Evolutionary conservation across 2,113 vertebrate genomes (phyloP), one percentile per base, ranked within the genome.

Genomic region (Pachycephala philippinensis): DNA sequence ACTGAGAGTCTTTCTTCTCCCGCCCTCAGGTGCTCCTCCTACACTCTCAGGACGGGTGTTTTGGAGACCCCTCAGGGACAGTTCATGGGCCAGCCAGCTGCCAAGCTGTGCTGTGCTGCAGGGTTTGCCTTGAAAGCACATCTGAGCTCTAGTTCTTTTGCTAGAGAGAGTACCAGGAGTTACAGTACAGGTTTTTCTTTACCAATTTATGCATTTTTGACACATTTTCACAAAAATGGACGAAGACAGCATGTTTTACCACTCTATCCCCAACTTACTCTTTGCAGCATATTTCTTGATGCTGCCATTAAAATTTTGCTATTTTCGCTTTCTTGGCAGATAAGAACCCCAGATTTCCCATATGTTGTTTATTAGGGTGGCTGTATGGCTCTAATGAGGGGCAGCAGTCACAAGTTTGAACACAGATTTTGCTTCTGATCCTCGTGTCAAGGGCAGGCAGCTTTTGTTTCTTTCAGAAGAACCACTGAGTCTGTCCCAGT

Each of bases 341-440:
- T 50, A 63, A 54, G 81, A 74, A 27, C 82, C 90, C 60, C 60
- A 68, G 64, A 70, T 92, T 86, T 86, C 95, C 90, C 90, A 92
- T 90, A 94, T 97, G 91, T 83, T 96, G 84, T 96, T 95, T 93
- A 89, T 90, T 81, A 93, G 64, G 95, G 96, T 60, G 82, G 66
- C 47, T 90, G 50, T 49, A 15, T 1, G 14, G 74, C 77, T 94
- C 83, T 95, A 89, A 88, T 86, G 92, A 96, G 79, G 92, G 92
- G 90, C 90, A 93, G 92, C 85, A 95, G 64, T 59, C 56, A 42
- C 33, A 40, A 91, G 59, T 88, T 52, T 74, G 78, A 91, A 64
- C 54, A 66, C 39, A 74, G 82, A 86, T 91, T 95, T 93, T 94
- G 54, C 76, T 86, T 90, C 75, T 90, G 56, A 71, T 60, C 69